A percentile compares a stretch with the other conserved stretches of the same genome.
Conservation (phyloP, 1,140 invertebrate species). For the Polyergus mexicanus region DNA sequence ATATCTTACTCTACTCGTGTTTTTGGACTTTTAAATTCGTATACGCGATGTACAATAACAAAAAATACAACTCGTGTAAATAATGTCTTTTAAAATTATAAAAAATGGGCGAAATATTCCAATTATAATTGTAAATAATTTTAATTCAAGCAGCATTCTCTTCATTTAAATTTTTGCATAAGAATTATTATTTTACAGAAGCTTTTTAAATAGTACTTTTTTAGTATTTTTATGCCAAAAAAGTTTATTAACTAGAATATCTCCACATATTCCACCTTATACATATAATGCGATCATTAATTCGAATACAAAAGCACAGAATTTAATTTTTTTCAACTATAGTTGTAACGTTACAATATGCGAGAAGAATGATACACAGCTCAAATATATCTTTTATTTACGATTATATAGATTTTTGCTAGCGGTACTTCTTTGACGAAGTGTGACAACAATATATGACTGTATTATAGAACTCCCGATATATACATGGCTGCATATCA, state of each 20-base stretch:
- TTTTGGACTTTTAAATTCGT: not conserved
- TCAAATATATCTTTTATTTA: not conserved
- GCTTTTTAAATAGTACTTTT: too few species aligned
- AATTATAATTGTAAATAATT: not conserved
- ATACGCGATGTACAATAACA: not conserved
- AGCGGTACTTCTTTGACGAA: not conserved
- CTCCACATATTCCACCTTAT: not conserved
- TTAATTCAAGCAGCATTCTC: not conserved
- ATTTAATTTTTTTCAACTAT: not conserved
- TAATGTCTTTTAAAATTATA: not conserved
- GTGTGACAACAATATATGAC: not conserved
- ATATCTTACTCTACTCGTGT: not conserved
- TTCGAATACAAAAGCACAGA: not conserved
- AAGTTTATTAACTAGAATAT: slow-evolving; percentile 1
- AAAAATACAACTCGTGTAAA: not conserved
- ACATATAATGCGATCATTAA: not conserved
- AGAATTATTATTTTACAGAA: too few species aligned
- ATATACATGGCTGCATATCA: not conserved
- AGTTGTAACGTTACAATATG: not conserved
- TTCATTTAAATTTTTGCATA: not conserved
- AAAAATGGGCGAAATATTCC: not conserved
- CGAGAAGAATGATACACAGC: not conserved
- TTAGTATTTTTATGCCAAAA: not conserved
- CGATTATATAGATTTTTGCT: not conserved
- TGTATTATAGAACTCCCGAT: not conserved